Percentiles rank a stretch among this genome's conserved stretches.
phyloP scores from a whole-genome alignment of 2,113 vertebrate species.

The Oncorhynchus kisutch region DNA sequence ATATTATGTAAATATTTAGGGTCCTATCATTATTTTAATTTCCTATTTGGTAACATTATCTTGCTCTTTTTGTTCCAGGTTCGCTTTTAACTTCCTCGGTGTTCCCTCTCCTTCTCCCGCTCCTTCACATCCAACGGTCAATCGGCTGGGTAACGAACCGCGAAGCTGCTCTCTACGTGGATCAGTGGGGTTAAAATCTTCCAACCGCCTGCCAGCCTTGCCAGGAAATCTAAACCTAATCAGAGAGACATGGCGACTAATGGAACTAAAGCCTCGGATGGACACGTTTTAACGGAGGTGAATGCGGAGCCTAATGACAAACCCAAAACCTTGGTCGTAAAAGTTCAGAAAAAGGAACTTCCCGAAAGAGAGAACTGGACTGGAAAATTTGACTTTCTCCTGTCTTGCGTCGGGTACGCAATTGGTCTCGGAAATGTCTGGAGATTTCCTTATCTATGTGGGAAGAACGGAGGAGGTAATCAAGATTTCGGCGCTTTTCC shows the following conservation, averaged over 20 bases:
- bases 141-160: conserved; percentile 66
- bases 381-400: conserved; percentile 98
- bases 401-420: conserved; percentile 98
- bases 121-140: conserved; percentile 26
- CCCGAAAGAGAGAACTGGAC: conserved; percentile 92
- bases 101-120: conserved; percentile 22
- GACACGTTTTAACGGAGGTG: conserved; percentile 93
- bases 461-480: conserved; percentile 97
- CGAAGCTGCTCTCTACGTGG: conserved; percentile 92
- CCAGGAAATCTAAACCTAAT: conserved; percentile 35
- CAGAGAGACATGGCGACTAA: conserved; percentile 89
- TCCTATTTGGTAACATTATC: background rate
- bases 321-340: conserved; percentile 96
- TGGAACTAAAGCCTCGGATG: conserved; percentile 90
- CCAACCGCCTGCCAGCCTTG: conserved; percentile 79
- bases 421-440: conserved; percentile 98
- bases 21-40: background rate
- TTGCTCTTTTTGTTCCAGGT: conserved; percentile 37
- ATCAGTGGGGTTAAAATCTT: conserved; percentile 79
- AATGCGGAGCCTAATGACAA: conserved; percentile 92
- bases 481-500: conserved; percentile 44
- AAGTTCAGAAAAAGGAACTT: conserved; percentile 90
- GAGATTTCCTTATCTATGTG: conserved; percentile 98
- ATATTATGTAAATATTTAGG: background rate
- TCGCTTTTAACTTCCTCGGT: conserved; percentile 21